Evolutionary conservation across 2,113 vertebrate genomes (phyloP), one percentile per base, ranked within the genome.

Genomic region (Cephalopholis sonnerati): DNA sequence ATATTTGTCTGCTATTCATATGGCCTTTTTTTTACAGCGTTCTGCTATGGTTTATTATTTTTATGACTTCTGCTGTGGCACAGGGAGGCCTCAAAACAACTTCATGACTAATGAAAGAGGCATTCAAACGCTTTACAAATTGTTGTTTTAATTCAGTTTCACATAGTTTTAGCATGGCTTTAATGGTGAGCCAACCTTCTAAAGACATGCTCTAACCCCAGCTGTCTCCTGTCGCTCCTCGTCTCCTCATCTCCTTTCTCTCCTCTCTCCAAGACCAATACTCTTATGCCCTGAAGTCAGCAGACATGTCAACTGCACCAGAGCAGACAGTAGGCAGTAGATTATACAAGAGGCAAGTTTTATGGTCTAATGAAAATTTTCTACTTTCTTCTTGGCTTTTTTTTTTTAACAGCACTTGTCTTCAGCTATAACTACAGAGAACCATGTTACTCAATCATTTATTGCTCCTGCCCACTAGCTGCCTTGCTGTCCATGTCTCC

Each of bases 371-470:
- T 82, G 59, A 77, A 84, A 70, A 84, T 51, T 29, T 74, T 39
- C 50, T 72, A 36, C 61, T 70, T 81, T 63, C 25, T 55, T 71
- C 29, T 63, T 72, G 16, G 11, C 24, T 44, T 77, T 66, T 68
- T 53, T 67, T 3, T 24, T 59, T 59, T 59, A 29, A 48, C 64
- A 67, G 39, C 7, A 29, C 77, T 81, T 87, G 41, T 83, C 78
- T 83, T 79, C 13, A 76, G 58, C 81, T 67, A 27, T 46, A 72
- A 81, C 70, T 80, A 66, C 57, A 48, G 62, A 73, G 54, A 22
- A 79, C 51, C 59, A 54, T 83, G 79, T 79, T 92, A 77, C 74
- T 93, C 69, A 87, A 86, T 93, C 84, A 87, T 92, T 92, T 88
- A 92, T 88, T 58, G 50, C 64, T 59, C 7, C 29, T 70, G 59